Evolutionary conservation across 37 sponge, comb jelly and placozoan genomes (phyloP), one percentile per base, ranked within the genome.

Genomic region (Beroe forskalii): DNA sequence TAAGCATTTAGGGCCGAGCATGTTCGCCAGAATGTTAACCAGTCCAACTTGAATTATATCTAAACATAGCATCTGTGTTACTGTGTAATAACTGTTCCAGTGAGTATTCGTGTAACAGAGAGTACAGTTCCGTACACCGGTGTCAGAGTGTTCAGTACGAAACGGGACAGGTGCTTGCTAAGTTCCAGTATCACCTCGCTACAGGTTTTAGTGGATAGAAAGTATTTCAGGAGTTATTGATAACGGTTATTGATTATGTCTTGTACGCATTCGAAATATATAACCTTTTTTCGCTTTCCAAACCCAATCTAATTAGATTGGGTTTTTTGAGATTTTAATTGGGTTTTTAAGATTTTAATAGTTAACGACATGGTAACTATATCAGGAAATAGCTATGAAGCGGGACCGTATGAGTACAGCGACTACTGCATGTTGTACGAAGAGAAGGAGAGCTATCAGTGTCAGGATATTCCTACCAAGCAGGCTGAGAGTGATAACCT

Each of bases 341-440:
- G n/a, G n/a, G n/a, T n/a, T n/a, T n/a, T n/a, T n/a, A n/a, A n/a
- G n/a, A n/a, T n/a, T n/a, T n/a, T n/a, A n/a, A n/a, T n/a, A n/a
- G n/a, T n/a, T n/a, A n/a, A n/a, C n/a, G n/a, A n/a, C n/a, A n/a
- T n/a, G n/a, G n/a, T n/a, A n/a, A n/a, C n/a, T n/a, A n/a, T n/a
- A n/a, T 48, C 72, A 69, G 72, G 72, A 32, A 36, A 36, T 69
- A 19, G 36, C 19, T 69, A 69, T 37, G 32, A 14, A 69, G 72
- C 72, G 4, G 86, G 86, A 41, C 86, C 86, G 40, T 44, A 44
- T 23, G 35, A 80, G 55, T 80, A 80, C 55, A 44, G 55, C 22
- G 86, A 80, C 86, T 80, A 43, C 55, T 80, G 86, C 20, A 80
- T 80, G 86, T 3, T 80, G 55, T 80, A 42, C 31, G 40, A 37